Base-by-base conservation (phyloP, 1,140 invertebrate species). In the Zaprionus capensis region DNA sequence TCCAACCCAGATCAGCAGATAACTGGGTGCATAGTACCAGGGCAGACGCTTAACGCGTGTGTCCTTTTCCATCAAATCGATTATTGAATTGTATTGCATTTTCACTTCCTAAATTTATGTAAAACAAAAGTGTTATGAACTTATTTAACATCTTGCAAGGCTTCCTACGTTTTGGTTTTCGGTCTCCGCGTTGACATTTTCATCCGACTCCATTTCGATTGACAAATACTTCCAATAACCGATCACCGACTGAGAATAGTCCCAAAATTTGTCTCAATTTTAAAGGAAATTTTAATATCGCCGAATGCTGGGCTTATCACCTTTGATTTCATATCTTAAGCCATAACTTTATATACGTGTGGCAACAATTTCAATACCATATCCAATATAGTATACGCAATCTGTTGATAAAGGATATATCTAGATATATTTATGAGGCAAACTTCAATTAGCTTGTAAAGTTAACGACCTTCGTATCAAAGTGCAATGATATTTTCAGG, bases 21-120 rank as follows among this genome's bases (percentile, higher is more conserved):
- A 92, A n/a, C 64, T 24, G 9, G 87, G 87, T 1, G 87, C 75
- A 74, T 91, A 91, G 57, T 87, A 92, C 91, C 91, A 92, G 3
- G 78, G 14, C 7, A 90, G n/a, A 7, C 15, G 68, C n/a, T 81
- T 81, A 0, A 53, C 5, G 4, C 4, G 7, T 4, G 41, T 58
- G 0, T 66, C 38, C 17, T 71, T 77, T 2, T 59, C 70, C 6
- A 11, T 36, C 0, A 81, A 17, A 1, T 78, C 49, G 0, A 66
- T 71, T 26, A 62, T 38, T 7, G 46, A 56, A 41, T 62, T 71
- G 1, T 65, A 36, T 71, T 76, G 20, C 61, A 53, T 55, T 17
- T 38, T 67, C 15, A 26, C 17, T 31, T 64, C 72, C 51, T 72
- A 24, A 26, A 31, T 70, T 41, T 24, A 55, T 9, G 41, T 31